Base-by-base conservation (phyloP, 2,797 vertebrate genomes). In the Rhynchonycteris naso region DNA sequence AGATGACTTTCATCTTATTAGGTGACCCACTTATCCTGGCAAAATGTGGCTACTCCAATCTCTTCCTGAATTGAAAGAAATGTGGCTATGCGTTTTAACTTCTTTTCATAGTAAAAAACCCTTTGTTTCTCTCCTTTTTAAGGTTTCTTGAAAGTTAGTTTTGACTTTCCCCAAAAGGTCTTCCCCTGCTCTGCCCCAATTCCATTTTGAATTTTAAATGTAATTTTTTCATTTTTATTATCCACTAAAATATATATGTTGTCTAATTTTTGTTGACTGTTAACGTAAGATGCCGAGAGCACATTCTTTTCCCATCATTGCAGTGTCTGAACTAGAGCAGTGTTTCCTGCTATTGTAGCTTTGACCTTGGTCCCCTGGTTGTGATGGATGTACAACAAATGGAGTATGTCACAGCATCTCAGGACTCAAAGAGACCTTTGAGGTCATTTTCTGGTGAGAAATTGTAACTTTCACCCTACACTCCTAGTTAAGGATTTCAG, bases 371-470 rank as follows among this genome's bases (percentile, higher is more conserved):
- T 43, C 80, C 63, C 18, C 72, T n/a, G 63, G 63, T 84, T 84
- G n/a, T 93, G 95, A 91, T 63, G n/a, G 47, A 93, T 96, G 74
- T 18, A 7, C 47, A 84, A n/a, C 80, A 93, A 88, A 84, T 65
- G 90, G 56, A 47, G 59, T 30, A 28, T 59, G 56, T 84, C 80
- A 22, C 30, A 69, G 75, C 65, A 68, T 86, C 47, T 76, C 28
- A 83, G 69, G 71, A 78, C 54, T 59, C 52, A 61, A 7, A 75
- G 82, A 75, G 92, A 81, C 50, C 30, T 38, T 61, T 26, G 90
- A 94, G 81, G 90, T 84, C 78, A 86, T 58, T 69, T 84, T 92
- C 72, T 96, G n/a, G 56, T 84, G 72, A 95, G 81, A 88, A 94
- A 74, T 71, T 81, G 8, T 84, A 74, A 88, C 30, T n/a, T 75